A percentile compares a stretch with the other conserved stretches of the same genome.
These are phyloP conservation scores for Drosophila simulans DNA, from an alignment of 1,140 invertebrate species.

Conservation along the genomic window DNA sequence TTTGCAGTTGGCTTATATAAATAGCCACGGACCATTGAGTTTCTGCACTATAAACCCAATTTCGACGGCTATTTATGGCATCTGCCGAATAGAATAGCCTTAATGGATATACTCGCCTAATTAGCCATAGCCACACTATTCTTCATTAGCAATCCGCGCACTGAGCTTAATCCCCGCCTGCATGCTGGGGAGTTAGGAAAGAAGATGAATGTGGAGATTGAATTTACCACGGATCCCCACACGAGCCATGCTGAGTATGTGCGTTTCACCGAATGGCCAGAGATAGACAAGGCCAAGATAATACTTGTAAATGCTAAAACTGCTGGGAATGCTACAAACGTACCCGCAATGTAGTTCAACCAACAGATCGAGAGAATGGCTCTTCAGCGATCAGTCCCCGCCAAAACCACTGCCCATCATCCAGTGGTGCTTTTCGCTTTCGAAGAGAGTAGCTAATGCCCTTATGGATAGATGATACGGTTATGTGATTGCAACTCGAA, in stretches of 20 bases:
- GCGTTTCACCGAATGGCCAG: conserved; percentile 38
- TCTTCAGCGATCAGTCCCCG: conserved; percentile 12
- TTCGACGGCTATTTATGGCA: conserved; percentile 45
- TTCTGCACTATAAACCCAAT: conserved; percentile 77
- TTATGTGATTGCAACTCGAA: conserved; percentile 37
- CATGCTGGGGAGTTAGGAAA: conserved; percentile 22
- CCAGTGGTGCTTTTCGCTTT: conserved; percentile 39
- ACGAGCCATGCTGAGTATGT: conserved; percentile 43
- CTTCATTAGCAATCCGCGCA: conserved; percentile 46
- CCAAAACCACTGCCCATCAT: conserved; percentile 6
- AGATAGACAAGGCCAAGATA: conserved; percentile 37
- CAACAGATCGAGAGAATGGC: conserved; percentile 20
- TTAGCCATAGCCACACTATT: conserved; percentile 63
- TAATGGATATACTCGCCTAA: conserved; percentile 69
- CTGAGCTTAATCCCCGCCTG: conserved; percentile 38
- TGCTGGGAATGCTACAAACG: conserved; percentile 33
- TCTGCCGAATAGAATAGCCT: conserved; percentile 56
- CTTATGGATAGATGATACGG: conserved; percentile 36
- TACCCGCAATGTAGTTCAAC: conserved; percentile 46
- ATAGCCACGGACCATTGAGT: conserved; percentile 74
- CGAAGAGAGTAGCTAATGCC: conserved; percentile 14
- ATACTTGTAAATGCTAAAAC: conserved; percentile 6
- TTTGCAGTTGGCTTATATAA: conserved; percentile 67
- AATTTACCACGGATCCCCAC: conserved; percentile 5
- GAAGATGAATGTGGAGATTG: conserved; percentile 1